A percentile compares a stretch with the other conserved stretches of the same genome.
phyloP scores from a whole-genome alignment of 2,797 vertebrate genomes.

The Spinibarbus caldwelli region DNA sequence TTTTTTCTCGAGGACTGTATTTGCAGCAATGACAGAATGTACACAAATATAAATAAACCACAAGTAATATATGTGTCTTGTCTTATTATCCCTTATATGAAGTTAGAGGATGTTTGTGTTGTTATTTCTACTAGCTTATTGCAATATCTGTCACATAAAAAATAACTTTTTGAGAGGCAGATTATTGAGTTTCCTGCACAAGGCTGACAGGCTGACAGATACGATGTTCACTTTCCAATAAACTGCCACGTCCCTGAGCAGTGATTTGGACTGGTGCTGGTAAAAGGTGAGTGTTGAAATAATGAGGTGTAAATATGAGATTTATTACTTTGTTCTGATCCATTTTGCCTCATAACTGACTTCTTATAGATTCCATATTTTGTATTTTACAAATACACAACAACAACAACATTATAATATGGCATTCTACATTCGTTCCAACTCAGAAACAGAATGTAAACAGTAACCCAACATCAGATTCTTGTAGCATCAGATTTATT shows the following conservation, averaged over 20 bases:
- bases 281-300: conserved; percentile 29
- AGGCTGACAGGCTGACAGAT: conserved; percentile 38
- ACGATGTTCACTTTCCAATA: conserved; percentile 30
- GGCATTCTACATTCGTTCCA: not conserved
- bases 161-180: conserved; percentile 7
- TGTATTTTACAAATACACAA: conserved; percentile 15
- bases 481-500: conserved; percentile 82
- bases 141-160: conserved; percentile 27
- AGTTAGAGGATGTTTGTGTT: conserved; percentile 10
- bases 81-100: conserved; percentile 4
- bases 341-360: conserved; percentile 10
- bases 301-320: conserved; percentile 32
- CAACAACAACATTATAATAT: conserved; percentile 4
- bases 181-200: conserved; percentile 9
- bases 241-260: conserved; percentile 12
- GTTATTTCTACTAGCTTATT: conserved; percentile 20
- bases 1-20: not conserved
- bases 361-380: conserved; percentile 12
- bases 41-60: conserved; percentile 41
- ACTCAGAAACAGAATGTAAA: not conserved
- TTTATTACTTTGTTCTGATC: conserved; percentile 22
- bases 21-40: conserved; percentile 14
- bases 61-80: conserved; percentile 5
- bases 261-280: conserved; percentile 16
- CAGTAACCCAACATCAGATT: conserved; percentile 33